Evolutionary conservation across 2,797 vertebrate genomes (phyloP).

Genomic region (Sebastes diaconus): DNA sequence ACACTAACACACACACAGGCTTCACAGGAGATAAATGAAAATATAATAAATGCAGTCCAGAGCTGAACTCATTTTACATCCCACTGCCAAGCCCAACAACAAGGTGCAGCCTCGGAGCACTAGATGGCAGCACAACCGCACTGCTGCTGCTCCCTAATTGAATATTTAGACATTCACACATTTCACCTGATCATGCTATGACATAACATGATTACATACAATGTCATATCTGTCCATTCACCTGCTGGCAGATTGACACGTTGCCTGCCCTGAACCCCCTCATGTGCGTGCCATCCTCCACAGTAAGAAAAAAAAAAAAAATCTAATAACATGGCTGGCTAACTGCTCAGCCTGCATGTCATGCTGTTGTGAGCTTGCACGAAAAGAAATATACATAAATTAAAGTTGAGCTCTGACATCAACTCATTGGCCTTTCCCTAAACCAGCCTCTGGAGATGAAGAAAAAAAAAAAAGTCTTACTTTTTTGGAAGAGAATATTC

Average conservation of each 20-base stretch:
- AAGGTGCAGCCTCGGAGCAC: constrained; percentile 33
- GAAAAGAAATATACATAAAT: constrained; percentile 78
- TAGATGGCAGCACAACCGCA: constrained; percentile 75
- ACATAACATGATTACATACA: constrained; percentile 58
- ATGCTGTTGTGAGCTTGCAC: constrained; percentile 72
- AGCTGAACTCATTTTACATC: constrained; percentile 33
- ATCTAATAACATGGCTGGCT: constrained; percentile 83
- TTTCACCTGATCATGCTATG: constrained; percentile 40
- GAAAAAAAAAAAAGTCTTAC: constrained; percentile 30
- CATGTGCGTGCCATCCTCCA: constrained; percentile 35
- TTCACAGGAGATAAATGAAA: constrained; percentile 44
- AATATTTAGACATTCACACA: constrained; percentile 35
- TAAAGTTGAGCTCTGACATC: constrained; percentile 74
- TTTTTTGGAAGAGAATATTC: constrained; percentile 66
- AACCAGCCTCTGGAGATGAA: constrained; percentile 58
- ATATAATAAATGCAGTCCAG: constrained; percentile 41
- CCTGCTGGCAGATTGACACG: constrained; percentile 49
- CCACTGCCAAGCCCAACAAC: background rate
- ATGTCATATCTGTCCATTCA: constrained; percentile 51
- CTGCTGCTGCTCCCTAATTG: constrained; percentile 8
- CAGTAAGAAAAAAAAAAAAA: constrained; percentile 48
- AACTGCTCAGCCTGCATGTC: constrained; percentile 76
- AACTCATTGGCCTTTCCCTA: constrained; percentile 62
- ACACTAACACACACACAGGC: background rate
- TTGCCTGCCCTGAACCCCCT: constrained; percentile 37